These are phyloP conservation scores for Pachypsylla venusta DNA, from an alignment of 1,140 invertebrate genomes.

Conservation along the genomic window DNA sequence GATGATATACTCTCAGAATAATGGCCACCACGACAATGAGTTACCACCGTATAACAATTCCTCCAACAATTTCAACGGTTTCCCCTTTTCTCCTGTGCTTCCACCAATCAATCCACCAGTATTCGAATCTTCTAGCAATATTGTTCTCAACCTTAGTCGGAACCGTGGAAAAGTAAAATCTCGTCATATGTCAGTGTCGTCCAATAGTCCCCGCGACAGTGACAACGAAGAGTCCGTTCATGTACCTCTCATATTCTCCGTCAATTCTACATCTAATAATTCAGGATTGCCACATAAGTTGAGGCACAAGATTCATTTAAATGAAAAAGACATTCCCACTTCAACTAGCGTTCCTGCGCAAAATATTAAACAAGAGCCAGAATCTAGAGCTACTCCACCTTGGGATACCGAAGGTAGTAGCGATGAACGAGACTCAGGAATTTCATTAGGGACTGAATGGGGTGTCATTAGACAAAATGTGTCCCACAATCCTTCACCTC, in stretches of 20 bases:
- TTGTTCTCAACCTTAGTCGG: conserved; percentile 28
- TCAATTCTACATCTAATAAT: conserved; percentile 28
- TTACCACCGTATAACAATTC: conserved; percentile 13
- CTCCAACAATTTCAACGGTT: conserved; percentile 21
- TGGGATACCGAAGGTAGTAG: conserved; percentile 72
- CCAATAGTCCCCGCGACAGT: conserved; percentile 22
- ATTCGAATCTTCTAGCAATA: conserved; percentile 23
- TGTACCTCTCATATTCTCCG: conserved; percentile 18
- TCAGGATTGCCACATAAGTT: conserved; percentile 72
- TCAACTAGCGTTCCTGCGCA: conserved; percentile 56
- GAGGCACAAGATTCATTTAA: conserved; percentile 78
- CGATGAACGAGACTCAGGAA: conserved; percentile 75
- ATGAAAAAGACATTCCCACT: conserved; percentile 68
- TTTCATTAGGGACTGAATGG: conserved; percentile 62
- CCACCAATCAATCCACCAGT: conserved; percentile 26
- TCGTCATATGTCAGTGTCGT: background rate
- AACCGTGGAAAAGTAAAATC: conserved; percentile 12
- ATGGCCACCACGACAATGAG: conserved; percentile 16
- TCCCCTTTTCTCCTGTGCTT: conserved; percentile 22
- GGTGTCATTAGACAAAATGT: conserved; percentile 21
- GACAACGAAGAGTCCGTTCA: conserved; percentile 26
- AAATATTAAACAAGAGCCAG: conserved; percentile 68
- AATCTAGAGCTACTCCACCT: conserved; percentile 49
- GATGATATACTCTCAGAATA: background rate
- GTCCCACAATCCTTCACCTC: conserved; percentile 17